phyloP scores from a whole-genome alignment of 1,140 invertebrate genomes.

The Papilio dardanus region DNA sequence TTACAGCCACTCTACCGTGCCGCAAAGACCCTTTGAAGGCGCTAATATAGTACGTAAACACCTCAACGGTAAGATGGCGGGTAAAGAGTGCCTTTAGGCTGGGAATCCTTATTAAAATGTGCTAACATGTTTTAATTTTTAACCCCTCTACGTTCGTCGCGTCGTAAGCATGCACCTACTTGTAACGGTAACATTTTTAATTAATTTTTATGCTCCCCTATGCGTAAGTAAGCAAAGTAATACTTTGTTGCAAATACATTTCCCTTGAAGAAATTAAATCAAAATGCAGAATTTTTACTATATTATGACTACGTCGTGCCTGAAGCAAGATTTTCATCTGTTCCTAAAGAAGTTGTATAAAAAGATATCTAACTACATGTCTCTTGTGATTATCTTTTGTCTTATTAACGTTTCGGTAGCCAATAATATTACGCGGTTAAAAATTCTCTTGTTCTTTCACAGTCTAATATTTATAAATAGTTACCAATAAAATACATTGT shows the following conservation, averaged over 20 bases:
- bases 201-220: not conserved
- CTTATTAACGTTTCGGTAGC: too few species aligned
- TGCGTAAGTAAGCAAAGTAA: not conserved
- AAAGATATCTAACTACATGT: too few species aligned
- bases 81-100: not conserved
- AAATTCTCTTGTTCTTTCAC: not conserved
- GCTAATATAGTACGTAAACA: conserved; percentile 24
- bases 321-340: too few species aligned
- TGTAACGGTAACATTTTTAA: not conserved
- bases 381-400: too few species aligned
- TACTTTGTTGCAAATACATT: too few species aligned
- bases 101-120: conserved; percentile 12
- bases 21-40: conserved; percentile 26
- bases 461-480: not conserved
- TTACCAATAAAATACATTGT: not conserved
- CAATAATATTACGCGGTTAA: not conserved
- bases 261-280: too few species aligned
- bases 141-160: not conserved
- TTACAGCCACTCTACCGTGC: conserved; percentile 18
- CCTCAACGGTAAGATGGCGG: conserved; percentile 12
- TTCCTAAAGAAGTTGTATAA: too few species aligned
- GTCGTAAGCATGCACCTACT: not conserved
- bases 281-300: too few species aligned
- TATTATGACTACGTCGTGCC: too few species aligned
- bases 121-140: conserved; percentile 8